Evolutionary conservation across 2,113 vertebrate genomes (phyloP).

Genomic region (Tauraco erythrolophus): DNA sequence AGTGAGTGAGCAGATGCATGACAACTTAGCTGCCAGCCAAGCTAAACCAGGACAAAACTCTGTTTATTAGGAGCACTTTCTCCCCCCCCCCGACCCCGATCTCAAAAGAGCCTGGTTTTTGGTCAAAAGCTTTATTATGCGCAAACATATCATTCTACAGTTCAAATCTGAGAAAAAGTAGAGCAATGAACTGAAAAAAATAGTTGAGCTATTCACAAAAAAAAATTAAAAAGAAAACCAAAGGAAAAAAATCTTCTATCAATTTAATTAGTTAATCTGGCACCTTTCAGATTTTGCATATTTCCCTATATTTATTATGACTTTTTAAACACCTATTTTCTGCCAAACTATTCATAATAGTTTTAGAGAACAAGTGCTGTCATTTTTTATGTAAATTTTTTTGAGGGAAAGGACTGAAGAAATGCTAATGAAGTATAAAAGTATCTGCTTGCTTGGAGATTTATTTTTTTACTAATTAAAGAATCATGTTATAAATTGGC

Average conservation of each 20-base stretch:
- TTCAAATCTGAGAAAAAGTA: background rate
- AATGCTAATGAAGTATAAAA: background rate
- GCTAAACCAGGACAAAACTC: too few relatives aligned
- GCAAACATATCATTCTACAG: background rate
- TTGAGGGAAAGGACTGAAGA: background rate
- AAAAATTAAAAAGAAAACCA: background rate
- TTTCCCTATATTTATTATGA: background rate
- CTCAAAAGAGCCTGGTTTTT: background rate
- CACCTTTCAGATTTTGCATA: background rate
- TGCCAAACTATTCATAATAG: background rate
- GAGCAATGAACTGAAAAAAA: background rate
- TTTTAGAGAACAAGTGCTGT: background rate
- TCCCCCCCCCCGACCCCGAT: background rate
- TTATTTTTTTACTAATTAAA: background rate
- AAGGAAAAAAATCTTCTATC: background rate
- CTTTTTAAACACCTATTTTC: slow-evolving; percentile 11
- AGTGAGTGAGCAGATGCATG: too few relatives aligned
- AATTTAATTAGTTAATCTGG: slow-evolving; percentile 1
- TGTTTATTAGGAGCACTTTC: background rate
- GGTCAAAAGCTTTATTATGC: background rate
- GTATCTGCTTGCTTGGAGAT: background rate
- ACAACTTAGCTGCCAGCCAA: too few relatives aligned
- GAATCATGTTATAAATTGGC: background rate
- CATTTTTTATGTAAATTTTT: background rate
- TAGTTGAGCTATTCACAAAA: background rate